Conservation (phyloP, 1,140 invertebrate genomes). For the Schlechtendalia chinensis region DNA sequence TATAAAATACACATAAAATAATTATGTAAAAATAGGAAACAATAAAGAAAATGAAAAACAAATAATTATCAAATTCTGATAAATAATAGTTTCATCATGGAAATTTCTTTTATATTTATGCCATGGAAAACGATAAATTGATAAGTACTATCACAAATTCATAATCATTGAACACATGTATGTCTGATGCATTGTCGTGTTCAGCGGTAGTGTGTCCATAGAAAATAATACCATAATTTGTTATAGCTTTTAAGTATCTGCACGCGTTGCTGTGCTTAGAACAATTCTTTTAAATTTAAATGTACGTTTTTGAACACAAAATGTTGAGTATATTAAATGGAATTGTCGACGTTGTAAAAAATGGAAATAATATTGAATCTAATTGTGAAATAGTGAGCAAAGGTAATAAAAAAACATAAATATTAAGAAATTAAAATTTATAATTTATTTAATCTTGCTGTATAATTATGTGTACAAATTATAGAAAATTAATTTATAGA, state of each 20-base stretch:
- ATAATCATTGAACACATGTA: no score
- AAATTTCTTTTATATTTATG: neutral
- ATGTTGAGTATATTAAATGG: neutral
- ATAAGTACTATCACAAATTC: no score
- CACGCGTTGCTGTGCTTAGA: no score
- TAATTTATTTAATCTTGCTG: neutral
- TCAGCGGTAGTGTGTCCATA: no score
- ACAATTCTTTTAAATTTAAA: no score
- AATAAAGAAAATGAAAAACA: slow-evolving; percentile 40
- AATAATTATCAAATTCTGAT: slow-evolving; percentile 48
- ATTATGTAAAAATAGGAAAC: slow-evolving; percentile 15
- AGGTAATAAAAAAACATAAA: slow-evolving; percentile 7
- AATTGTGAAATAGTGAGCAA: slow-evolving; percentile 10
- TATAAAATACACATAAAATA: slow-evolving; percentile 1
- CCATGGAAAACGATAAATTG: neutral
- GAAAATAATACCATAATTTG: no score
- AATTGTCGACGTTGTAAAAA: slow-evolving; percentile 3
- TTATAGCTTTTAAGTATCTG: no score
- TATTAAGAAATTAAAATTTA: neutral
- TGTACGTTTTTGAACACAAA: neutral
- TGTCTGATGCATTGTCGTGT: no score
- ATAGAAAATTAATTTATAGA: neutral
- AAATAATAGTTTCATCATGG: slow-evolving; percentile 30
- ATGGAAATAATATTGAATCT: slow-evolving; percentile 18
- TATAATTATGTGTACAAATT: neutral